Evolutionary conservation across 1,140 invertebrate genomes (phyloP).

Genomic region (Chironomus striatipennis): DNA sequence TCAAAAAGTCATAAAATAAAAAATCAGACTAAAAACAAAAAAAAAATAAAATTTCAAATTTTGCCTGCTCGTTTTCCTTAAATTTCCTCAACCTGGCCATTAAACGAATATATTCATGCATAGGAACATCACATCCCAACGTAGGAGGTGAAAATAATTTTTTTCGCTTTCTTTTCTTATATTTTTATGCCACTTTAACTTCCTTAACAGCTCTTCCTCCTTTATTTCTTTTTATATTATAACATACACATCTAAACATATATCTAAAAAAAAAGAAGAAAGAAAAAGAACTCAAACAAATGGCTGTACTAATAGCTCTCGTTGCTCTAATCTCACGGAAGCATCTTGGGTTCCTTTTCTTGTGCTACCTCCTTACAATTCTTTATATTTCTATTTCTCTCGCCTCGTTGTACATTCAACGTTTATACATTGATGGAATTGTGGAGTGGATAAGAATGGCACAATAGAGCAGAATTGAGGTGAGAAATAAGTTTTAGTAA

Average conservation of each 20-base stretch:
- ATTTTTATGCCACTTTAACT: constrained; percentile 14
- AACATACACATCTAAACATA: background rate
- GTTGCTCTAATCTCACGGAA: constrained; percentile 21
- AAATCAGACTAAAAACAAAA: no score
- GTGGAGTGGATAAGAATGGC: background rate
- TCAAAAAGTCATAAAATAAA: no score
- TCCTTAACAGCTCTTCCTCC: background rate
- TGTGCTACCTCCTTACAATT: background rate
- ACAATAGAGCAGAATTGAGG: background rate
- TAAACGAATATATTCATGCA: no score
- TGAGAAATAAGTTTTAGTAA: no score
- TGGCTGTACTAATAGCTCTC: constrained; percentile 22
- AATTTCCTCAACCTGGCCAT: no score
- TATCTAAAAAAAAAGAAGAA: background rate
- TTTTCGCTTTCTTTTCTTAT: no score
- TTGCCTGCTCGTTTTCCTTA: no score
- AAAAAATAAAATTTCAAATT: no score
- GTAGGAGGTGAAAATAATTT: no score
- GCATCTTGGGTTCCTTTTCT: constrained; percentile 9
- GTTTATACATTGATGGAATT: background rate
- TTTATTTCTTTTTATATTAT: background rate
- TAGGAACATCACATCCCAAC: no score
- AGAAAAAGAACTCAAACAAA: background rate
- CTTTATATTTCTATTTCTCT: background rate
- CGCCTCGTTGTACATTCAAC: background rate